Conservation (phyloP, 2,113 vertebrate genomes). For the Cyanistes caeruleus region DNA sequence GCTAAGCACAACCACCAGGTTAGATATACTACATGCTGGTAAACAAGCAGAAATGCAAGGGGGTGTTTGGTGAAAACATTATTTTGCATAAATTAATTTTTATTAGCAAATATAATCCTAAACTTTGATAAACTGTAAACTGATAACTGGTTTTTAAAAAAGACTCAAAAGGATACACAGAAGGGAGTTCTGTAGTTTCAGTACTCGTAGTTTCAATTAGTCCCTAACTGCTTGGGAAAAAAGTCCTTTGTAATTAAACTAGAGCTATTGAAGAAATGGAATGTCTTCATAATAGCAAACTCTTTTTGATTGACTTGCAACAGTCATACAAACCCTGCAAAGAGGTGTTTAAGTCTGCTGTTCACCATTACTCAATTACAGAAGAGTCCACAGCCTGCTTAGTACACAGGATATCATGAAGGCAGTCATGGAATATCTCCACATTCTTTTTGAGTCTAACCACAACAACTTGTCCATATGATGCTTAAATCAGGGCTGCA, state of each 20-base stretch:
- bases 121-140: not conserved
- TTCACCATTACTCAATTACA: not conserved
- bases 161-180: accelerated
- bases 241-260: not conserved
- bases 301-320: not conserved
- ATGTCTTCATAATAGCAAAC: not conserved
- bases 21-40: not conserved
- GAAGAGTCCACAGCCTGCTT: not conserved
- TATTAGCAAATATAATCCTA: not conserved
- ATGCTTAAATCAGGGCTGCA: not conserved
- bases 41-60: not conserved
- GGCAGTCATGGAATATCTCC: not conserved
- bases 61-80: not conserved
- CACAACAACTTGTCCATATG: not conserved
- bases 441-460: not conserved
- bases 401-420: not conserved
- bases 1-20: not conserved
- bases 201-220: not conserved
- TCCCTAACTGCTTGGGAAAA: not conserved
- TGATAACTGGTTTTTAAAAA: not conserved
- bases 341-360: not conserved
- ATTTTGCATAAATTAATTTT: not conserved
- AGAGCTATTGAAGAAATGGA: not conserved
- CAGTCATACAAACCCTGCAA: not conserved
- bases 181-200: not conserved